Conservation (phyloP, 2,797 vertebrate genomes). For the Sphenopsis melanotis region DNA sequence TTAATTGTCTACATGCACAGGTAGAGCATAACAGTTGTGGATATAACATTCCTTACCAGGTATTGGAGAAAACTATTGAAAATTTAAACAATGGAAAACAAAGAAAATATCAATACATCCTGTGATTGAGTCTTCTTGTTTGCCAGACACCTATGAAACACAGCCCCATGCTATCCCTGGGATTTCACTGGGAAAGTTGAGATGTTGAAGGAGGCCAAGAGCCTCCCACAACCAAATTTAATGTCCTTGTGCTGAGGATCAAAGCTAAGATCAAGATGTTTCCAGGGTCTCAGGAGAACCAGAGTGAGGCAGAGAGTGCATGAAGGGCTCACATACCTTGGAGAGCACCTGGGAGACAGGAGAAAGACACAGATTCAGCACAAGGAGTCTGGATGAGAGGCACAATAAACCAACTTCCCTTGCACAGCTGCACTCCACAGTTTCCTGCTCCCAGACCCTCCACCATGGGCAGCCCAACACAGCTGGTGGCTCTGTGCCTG, state of each 20-base stretch:
- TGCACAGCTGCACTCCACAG: background rate
- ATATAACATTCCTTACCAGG: background rate
- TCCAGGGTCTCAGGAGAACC: background rate
- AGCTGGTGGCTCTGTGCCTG: background rate
- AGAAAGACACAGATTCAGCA: background rate
- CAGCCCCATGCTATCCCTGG: background rate
- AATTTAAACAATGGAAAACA: background rate
- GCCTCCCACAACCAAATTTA: background rate
- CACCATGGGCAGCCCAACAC: background rate
- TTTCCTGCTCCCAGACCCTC: background rate
- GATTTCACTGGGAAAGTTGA: background rate
- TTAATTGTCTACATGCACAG: background rate
- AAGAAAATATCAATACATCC: background rate
- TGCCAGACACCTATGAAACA: background rate
- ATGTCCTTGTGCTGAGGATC: background rate
- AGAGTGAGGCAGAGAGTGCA: background rate
- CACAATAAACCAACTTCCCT: background rate
- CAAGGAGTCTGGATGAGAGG: background rate
- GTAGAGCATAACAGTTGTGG: background rate
- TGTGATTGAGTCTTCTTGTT: background rate
- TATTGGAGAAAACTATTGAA: background rate
- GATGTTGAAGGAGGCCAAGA: background rate
- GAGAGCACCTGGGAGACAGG: background rate
- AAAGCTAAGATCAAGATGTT: background rate
- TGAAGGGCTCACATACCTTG: background rate